Conservation (phyloP, 64 coral and sea anemone genomes). For the Montipora cactus region DNA sequence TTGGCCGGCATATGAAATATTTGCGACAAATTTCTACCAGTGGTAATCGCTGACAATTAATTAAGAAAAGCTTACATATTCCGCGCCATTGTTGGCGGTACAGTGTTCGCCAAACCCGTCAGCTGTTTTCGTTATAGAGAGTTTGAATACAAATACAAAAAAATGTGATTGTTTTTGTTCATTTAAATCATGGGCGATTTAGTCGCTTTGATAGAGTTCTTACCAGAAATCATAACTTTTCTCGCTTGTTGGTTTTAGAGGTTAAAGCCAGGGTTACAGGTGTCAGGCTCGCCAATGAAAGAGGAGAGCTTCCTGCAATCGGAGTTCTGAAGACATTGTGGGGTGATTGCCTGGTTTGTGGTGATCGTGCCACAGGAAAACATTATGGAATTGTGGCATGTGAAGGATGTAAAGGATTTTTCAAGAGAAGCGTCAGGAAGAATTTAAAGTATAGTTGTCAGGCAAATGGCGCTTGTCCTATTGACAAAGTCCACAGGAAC, state of each 20-base stretch:
- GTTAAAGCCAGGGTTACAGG: not conserved
- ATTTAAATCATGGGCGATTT: not conserved
- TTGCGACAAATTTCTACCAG: too few species aligned
- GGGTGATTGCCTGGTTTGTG: constrained; percentile 71
- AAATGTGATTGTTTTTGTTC: not conserved
- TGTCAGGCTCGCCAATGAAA: not conserved
- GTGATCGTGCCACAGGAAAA: constrained; percentile 61
- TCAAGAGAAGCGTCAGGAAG: constrained; percentile 64
- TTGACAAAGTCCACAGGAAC: constrained; percentile 90
- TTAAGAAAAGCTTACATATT: too few species aligned
- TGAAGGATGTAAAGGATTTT: constrained; percentile 83
- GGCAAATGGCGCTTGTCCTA: constrained; percentile 57
- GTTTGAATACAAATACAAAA: not conserved
- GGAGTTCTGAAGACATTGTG: constrained; percentile 3
- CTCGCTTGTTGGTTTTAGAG: not conserved
- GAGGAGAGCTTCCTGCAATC: not conserved
- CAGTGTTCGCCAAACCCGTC: too few species aligned
- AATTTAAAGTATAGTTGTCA: constrained; percentile 63
- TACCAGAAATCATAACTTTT: not conserved
- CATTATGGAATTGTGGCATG: constrained; percentile 78
- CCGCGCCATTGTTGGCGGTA: too few species aligned
- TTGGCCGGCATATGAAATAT: too few species aligned
- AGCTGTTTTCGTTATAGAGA: too few species aligned
- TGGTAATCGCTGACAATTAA: too few species aligned
- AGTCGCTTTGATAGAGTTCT: not conserved